Conservation (phyloP, 1,140 invertebrate genomes). For the Brachionus asplanchnoidis region DNA sequence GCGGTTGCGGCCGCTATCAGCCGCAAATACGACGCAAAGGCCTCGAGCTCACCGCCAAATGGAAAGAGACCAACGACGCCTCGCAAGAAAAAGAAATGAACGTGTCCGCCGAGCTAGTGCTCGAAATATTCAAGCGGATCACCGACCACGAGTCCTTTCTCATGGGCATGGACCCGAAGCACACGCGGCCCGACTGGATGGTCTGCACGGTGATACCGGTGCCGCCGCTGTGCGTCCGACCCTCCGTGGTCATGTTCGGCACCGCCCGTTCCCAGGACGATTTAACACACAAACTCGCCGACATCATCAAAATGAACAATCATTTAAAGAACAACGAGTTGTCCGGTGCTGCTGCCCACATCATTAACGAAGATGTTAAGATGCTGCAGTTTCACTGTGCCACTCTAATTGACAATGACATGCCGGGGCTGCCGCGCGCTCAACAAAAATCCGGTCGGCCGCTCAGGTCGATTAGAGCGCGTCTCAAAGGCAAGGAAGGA, state of each 20-base stretch:
- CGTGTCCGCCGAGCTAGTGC: conserved; percentile 86
- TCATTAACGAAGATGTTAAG: conserved; percentile 91
- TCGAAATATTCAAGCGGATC: conserved; percentile 93
- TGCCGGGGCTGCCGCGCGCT: conserved; percentile 91
- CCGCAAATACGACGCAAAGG: conserved; percentile 81
- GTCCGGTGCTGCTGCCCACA: conserved; percentile 89
- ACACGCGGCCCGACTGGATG: conserved; percentile 98
- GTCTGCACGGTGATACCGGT: conserved; percentile 93
- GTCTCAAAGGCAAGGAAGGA: conserved; percentile 82
- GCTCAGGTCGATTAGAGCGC: conserved; percentile 86
- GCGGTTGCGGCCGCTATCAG: conserved; percentile 94
- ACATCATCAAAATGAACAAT: conserved; percentile 98
- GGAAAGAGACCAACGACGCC: conserved; percentile 78
- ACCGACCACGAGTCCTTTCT: conserved; percentile 93
- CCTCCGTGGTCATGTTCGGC: conserved; percentile 97
- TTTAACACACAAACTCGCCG: conserved; percentile 94
- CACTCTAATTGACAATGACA: conserved; percentile 94
- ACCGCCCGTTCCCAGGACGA: conserved; percentile 89
- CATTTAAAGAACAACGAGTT: conserved; percentile 88
- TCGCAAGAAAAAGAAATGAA: conserved; percentile 75
- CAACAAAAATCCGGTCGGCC: conserved; percentile 99
- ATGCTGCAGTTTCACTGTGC: conserved; percentile 98
- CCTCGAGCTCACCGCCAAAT: conserved; percentile 86
- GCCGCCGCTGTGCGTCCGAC: conserved; percentile 81
- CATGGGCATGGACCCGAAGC: conserved; percentile 90